Conservation (phyloP, 2,888 invertebrate genomes). For the Brachynemurus nebulosus region DNA sequence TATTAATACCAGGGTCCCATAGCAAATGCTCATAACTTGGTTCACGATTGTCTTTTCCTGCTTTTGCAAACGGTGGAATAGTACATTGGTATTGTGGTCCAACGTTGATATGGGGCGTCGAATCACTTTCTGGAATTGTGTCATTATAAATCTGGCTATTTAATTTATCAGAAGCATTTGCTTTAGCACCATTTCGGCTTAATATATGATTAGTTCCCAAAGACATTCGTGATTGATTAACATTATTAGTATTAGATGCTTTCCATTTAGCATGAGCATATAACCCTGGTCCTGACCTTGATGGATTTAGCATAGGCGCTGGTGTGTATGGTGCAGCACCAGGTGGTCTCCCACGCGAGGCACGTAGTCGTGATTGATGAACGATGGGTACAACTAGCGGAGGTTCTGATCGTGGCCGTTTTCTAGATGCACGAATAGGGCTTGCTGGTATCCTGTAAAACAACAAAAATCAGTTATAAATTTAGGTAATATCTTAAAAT, state of each 20-base stretch:
- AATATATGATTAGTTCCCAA: conserved; percentile 16
- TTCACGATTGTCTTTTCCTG: conserved; percentile 38
- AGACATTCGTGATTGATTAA: neutral
- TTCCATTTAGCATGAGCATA: conserved; percentile 41
- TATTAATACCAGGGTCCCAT: conserved; percentile 75
- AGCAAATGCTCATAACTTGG: conserved; percentile 53
- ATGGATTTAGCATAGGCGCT: conserved; percentile 86
- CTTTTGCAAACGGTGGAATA: conserved; percentile 43
- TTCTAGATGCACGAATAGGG: conserved; percentile 48
- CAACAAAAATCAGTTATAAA: too few relatives aligned
- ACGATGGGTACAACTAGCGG: conserved; percentile 35
- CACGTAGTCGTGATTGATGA: conserved; percentile 37
- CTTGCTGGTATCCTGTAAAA: conserved; percentile 53
- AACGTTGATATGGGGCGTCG: conserved; percentile 71
- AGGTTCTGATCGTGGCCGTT: conserved; percentile 45
- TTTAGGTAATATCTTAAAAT: conserved; percentile 16
- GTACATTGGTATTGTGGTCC: conserved; percentile 77
- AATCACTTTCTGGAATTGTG: conserved; percentile 34
- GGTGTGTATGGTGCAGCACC: conserved; percentile 68
- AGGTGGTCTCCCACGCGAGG: conserved; percentile 33
- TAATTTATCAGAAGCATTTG: conserved; percentile 24
- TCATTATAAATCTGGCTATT: conserved; percentile 26
- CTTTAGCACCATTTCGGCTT: conserved; percentile 9
- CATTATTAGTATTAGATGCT: conserved; percentile 17
- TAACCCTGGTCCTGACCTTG: conserved; percentile 75